Percentiles rank a stretch among this genome's conserved stretches.
phyloP scores from a whole-genome alignment of 2,888 invertebrate genomes.

The Alsophila aescularia region DNA sequence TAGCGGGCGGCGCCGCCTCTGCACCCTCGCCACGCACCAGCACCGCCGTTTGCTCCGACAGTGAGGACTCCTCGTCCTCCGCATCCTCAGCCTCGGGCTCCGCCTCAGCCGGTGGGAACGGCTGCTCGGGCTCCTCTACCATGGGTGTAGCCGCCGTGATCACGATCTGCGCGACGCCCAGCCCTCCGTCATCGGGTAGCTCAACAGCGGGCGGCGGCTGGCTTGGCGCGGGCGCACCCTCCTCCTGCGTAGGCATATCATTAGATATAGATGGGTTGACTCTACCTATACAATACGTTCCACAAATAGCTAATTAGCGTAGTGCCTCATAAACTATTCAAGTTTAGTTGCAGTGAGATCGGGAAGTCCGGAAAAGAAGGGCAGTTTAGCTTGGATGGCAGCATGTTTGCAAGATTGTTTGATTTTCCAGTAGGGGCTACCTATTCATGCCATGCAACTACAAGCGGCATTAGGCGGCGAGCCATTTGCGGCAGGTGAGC shows the following conservation, averaged over 20 bases:
- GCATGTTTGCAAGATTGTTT: background rate
- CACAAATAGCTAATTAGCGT: background rate
- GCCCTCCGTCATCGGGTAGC: constrained; percentile 84
- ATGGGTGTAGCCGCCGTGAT: constrained; percentile 97
- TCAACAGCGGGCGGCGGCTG: constrained; percentile 62
- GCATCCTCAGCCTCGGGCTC: constrained; percentile 47
- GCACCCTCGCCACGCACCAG: constrained; percentile 82
- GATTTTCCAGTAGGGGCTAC: background rate
- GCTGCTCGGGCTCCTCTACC: constrained; percentile 93
- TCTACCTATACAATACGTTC: too few relatives aligned
- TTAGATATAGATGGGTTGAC: too few relatives aligned
- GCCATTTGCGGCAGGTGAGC: constrained; percentile 24
- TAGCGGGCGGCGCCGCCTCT: constrained; percentile 85
- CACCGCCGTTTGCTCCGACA: constrained; percentile 79
- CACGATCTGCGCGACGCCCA: constrained; percentile 95
- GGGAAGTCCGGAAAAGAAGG: too few relatives aligned
- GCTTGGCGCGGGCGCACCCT: constrained; percentile 39
- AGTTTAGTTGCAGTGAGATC: background rate
- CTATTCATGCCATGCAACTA: constrained; percentile 18
- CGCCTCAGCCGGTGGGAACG: constrained; percentile 86
- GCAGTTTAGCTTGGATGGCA: background rate
- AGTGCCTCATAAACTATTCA: background rate
- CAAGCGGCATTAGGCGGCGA: constrained; percentile 28
- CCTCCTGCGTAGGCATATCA: constrained; percentile 31
- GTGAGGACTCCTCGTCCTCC: constrained; percentile 77